Percentiles rank a stretch among this genome's conserved stretches.
Evolutionary conservation across 2,113 vertebrate genomes (phyloP).

Genomic region (Jaculus jaculus): DNA sequence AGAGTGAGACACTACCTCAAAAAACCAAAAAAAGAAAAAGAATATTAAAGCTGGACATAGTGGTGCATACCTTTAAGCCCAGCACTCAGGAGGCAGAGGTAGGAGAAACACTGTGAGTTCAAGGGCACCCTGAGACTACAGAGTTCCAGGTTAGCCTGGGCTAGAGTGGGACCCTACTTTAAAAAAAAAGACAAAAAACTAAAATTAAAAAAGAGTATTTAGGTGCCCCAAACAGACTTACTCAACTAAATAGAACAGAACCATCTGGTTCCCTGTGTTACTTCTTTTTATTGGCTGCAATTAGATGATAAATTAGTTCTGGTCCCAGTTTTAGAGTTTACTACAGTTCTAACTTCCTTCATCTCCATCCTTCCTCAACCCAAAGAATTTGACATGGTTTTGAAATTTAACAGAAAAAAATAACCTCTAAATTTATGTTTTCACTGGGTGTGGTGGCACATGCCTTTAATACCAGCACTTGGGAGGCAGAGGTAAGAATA

Average conservation of each 20-base stretch:
- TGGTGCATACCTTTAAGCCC: no score
- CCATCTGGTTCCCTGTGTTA: background rate
- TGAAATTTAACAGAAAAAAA: slow-evolving; percentile 41
- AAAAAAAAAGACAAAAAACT: no score
- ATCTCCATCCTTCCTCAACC: slow-evolving; percentile 15
- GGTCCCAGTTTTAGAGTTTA: slow-evolving; percentile 18
- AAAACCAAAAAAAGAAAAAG: no score
- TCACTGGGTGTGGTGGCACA: background rate
- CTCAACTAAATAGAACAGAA: background rate
- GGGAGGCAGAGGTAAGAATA: no score
- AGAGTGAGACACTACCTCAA: no score
- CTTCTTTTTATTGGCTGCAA: background rate
- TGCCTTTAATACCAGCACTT: no score
- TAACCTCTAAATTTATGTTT: background rate
- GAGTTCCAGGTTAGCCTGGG: no score
- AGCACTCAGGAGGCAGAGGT: no score
- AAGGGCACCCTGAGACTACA: no score
- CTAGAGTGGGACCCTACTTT: no score
- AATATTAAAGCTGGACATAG: background rate
- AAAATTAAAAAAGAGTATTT: no score
- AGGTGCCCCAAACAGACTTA: background rate
- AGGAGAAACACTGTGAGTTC: no score
- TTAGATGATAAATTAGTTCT: background rate
- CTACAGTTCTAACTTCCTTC: background rate
- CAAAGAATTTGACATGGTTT: background rate